phyloP scores from a whole-genome alignment of 2,797 vertebrate species.

The Euphonia xanthogaster region DNA sequence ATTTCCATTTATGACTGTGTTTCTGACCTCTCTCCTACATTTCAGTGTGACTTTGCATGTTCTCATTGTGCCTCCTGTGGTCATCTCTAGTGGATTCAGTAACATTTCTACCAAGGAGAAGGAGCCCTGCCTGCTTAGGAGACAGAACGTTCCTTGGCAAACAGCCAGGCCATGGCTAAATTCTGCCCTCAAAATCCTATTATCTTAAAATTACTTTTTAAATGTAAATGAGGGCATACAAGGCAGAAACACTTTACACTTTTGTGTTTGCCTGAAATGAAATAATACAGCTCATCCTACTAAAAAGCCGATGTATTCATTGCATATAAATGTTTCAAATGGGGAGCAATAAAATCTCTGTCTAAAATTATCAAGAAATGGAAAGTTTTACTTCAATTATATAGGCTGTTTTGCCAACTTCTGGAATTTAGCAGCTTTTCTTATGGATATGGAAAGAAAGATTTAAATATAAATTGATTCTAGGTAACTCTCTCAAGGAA shows the following conservation, averaged over 20 bases:
- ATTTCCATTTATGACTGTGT: background rate
- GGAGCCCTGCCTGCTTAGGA: background rate
- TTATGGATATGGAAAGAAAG: background rate
- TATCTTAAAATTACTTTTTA: slow-evolving; percentile 40
- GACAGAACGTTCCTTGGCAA: background rate
- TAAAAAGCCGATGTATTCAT: background rate
- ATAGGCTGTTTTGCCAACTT: background rate
- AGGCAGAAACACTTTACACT: background rate
- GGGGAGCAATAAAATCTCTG: background rate
- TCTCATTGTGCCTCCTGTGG: background rate
- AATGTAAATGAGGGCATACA: slow-evolving; percentile 37
- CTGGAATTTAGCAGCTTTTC: slow-evolving; percentile 1
- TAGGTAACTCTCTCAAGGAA: background rate
- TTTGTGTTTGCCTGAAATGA: background rate
- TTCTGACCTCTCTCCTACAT: background rate
- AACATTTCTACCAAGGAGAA: background rate
- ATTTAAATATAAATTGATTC: slow-evolving; percentile 27
- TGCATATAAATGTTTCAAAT: slow-evolving; percentile 1
- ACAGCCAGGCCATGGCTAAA: background rate
- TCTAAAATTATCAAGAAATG: slow-evolving; percentile 25
- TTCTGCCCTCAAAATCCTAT: background rate
- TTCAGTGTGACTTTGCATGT: background rate
- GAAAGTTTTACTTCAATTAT: background rate
- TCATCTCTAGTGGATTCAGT: background rate
- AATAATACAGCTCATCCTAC: background rate